Evolutionary conservation across 2,888 invertebrate genomes (phyloP), one percentile per base, ranked within the genome.

Genomic region (Ctena decussata): DNA sequence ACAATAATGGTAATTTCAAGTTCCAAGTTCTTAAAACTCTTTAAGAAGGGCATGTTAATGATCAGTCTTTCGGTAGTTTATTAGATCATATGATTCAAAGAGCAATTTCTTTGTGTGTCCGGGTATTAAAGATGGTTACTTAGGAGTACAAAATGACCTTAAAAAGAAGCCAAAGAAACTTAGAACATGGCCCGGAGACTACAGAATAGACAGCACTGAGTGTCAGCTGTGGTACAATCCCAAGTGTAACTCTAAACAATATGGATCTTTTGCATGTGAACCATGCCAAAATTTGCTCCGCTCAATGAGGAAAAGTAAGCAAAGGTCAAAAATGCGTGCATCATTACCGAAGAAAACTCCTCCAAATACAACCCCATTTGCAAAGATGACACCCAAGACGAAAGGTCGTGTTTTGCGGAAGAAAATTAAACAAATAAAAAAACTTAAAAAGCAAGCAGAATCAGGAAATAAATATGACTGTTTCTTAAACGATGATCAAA

Each of bases 1-100:
- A 53, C 53, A 53, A 53, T 53, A n/a, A 53, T 53, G 53, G 53
- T 53, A 53, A 53, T 53, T 53, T 53, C n/a, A 53, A 53, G 53
- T 53, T 53, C n/a, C 53, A 53, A 53, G 53, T 41, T 41, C 41
- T 41, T 11, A 41, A 41, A 41, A 53, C 53, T 15, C 53, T 53
- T 21, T 21, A 53, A n/a, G 53, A 53, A 53, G 53, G 53, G 21
- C 53, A 53, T 53, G 53, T 53, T 15, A 53, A 53, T 21, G 53
- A 53, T n/a, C 53, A 53, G n/a, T 53, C 53, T n/a, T 53, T 53
- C n/a, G 21, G 53, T 53, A 21, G 12, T 53, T 53, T n/a, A n/a
- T n/a, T 53, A 53, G 53, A 53, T n/a, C 12, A 53, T 18, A 53
- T 53, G 53, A 53, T 41, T 41, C 41, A n/a, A n/a, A 53, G n/a